phyloP scores from a whole-genome alignment of 1,140 invertebrate genomes.

The Ceratina japonica region DNA sequence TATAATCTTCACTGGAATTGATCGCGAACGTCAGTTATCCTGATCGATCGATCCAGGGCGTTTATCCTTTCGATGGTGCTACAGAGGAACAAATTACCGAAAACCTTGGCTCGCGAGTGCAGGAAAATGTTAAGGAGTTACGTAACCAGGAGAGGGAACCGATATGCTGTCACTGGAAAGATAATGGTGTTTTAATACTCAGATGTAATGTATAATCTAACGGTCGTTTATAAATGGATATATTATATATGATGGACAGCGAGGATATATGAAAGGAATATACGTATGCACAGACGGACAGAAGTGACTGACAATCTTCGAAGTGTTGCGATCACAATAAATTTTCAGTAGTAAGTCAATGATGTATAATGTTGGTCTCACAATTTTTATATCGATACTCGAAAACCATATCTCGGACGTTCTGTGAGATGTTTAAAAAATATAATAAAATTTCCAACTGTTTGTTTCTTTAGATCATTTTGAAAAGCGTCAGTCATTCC shows the following conservation, averaged over 20 bases:
- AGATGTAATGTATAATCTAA: slow-evolving; percentile 71
- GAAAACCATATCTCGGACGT: too few species aligned
- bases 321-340: too few species aligned
- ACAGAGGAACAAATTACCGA: slow-evolving; percentile 19
- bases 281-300: slow-evolving; percentile 46
- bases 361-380: too few species aligned
- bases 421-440: too few species aligned
- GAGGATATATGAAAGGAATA: slow-evolving; percentile 57
- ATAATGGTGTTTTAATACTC: slow-evolving; percentile 66
- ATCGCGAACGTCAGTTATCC: background rate
- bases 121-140: slow-evolving; percentile 35
- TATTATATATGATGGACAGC: slow-evolving; percentile 58
- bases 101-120: slow-evolving; percentile 53
- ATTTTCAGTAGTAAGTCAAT: too few species aligned
- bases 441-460: too few species aligned
- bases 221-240: slow-evolving; percentile 70
- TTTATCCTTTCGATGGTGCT: background rate
- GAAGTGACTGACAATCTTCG: too few species aligned
- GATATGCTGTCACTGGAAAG: slow-evolving; percentile 27
- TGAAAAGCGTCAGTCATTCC: too few species aligned
- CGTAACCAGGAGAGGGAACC: slow-evolving; percentile 13
- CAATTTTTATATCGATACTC: too few species aligned
- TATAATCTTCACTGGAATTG: background rate
- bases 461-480: too few species aligned
- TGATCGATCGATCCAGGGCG: background rate